Conservation (phyloP, 2,797 vertebrate genomes). For the Ctenopoma kingsleyae region DNA sequence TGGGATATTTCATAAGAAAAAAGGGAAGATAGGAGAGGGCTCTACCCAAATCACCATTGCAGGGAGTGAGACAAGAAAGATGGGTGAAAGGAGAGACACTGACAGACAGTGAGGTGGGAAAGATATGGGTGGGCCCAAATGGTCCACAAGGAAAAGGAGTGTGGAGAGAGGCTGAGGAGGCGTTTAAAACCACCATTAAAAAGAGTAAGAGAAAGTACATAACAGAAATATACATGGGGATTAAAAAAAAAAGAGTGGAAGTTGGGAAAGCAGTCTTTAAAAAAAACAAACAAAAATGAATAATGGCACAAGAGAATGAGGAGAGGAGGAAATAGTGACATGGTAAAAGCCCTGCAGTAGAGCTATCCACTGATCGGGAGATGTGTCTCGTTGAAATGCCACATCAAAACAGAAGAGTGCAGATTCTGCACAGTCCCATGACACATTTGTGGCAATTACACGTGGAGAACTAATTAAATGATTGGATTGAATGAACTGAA, state of each 20-base stretch:
- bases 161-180: constrained; percentile 1
- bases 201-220: constrained; percentile 11
- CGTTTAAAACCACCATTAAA: constrained; percentile 42
- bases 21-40: constrained; percentile 31
- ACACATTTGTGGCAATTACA: constrained; percentile 55
- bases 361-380: not conserved
- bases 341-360: constrained; percentile 1
- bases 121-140: constrained; percentile 16
- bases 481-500: constrained; percentile 56
- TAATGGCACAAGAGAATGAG: constrained; percentile 2
- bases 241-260: not conserved
- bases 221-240: constrained; percentile 24
- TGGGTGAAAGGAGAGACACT: constrained; percentile 41
- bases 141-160: constrained; percentile 29
- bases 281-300: not conserved
- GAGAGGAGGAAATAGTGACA: not conserved
- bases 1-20: constrained; percentile 49
- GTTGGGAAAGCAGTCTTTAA: not conserved
- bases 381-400: constrained; percentile 37
- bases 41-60: constrained; percentile 53
- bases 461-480: constrained; percentile 64
- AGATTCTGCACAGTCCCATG: constrained; percentile 30
- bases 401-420: constrained; percentile 36
- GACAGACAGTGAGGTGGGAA: constrained; percentile 31
- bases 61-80: constrained; percentile 62